Evolutionary conservation across 2,888 invertebrate genomes (phyloP), one percentile per base, ranked within the genome.

Genomic region (Aplocera efformata): DNA sequence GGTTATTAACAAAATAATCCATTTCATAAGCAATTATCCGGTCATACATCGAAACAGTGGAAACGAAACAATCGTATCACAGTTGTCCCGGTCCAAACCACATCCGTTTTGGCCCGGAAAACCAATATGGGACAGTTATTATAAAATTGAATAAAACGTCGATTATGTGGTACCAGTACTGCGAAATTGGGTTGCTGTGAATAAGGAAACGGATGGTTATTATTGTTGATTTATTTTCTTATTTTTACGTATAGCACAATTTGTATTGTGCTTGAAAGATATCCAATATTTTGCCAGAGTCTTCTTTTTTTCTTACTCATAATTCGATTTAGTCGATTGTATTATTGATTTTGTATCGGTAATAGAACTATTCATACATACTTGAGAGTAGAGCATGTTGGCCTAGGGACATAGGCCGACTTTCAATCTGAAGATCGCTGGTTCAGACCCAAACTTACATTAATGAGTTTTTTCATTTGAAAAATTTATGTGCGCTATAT

Each of bases 141-240:
- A 47, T 44, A 43, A 48, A 50, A 48, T 53, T 48, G 42, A 49
- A 49, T 49, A 49, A 46, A 49, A 47, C 32, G 32, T 37, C 44
- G 49, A 52, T 47, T 48, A 51, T 43, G 25, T 41, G 48, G 45
- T 45, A 26, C 34, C 41, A 26, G 8, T 45, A 45, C 37, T 42
- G 35, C 32, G 38, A 43, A 46, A 48, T 51, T 51, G 42, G 42
- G 46, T 48, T 51, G 38, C 34, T 38, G 39, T 39, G 43, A 45
- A 43, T 46, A 47, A 42, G 33, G 42, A 44, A 42, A 42, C 25
- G 29, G 31, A 26, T 29, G 36, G 34, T 41, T 42, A 25, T 37
- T 50, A 38, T 37, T 31, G 23, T 38, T 42, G 31, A 38, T 42
- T 34, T 40, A 35, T 46, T 48, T 42, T 45, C 42, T 45, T 13